A percentile compares a stretch with the other conserved stretches of the same genome.
Conservation (phyloP, 2,888 invertebrate species). For the Ligdia adustata region DNA sequence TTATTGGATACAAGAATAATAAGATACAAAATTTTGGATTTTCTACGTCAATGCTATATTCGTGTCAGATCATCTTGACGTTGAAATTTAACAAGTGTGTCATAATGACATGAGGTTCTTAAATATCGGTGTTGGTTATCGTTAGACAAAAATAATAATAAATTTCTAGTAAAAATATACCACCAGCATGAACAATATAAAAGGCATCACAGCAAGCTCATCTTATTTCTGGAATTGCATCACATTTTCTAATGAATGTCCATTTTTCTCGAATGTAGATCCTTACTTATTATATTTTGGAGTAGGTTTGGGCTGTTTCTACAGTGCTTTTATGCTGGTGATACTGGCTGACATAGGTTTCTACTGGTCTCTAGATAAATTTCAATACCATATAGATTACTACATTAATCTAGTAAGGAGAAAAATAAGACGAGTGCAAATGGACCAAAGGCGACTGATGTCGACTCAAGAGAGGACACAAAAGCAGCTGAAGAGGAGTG, state of each 20-base stretch:
- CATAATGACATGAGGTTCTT: conserved; percentile 52
- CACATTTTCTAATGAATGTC: conserved; percentile 60
- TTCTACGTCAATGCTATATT: too few relatives aligned
- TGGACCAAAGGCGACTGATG: conserved; percentile 56
- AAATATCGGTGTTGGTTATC: conserved; percentile 17
- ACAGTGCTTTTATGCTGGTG: conserved; percentile 53
- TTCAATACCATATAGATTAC: conserved; percentile 58
- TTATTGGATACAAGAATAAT: too few relatives aligned
- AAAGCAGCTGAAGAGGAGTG: conserved; percentile 56
- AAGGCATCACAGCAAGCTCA: conserved; percentile 24
- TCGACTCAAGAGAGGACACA: conserved; percentile 59
- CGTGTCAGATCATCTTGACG: too few relatives aligned
- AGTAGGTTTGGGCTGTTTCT: conserved; percentile 52
- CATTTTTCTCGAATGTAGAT: conserved; percentile 55
- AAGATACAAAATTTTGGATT: too few relatives aligned
- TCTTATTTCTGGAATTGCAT: conserved; percentile 70
- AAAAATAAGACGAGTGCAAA: conserved; percentile 58
- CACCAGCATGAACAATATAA: conserved; percentile 35
- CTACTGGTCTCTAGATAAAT: conserved; percentile 61
- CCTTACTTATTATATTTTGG: conserved; percentile 64
- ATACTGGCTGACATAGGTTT: conserved; percentile 62
- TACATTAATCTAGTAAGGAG: conserved; percentile 57
- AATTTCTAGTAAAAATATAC: conserved; percentile 12
- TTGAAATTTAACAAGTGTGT: too few relatives aligned
- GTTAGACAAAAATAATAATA: neutral